A percentile compares a stretch with the other conserved stretches of the same genome.
These are phyloP conservation scores for Neolamprologus ventralis DNA, from an alignment of 2,113 vertebrate genomes.

Conservation along the genomic window DNA sequence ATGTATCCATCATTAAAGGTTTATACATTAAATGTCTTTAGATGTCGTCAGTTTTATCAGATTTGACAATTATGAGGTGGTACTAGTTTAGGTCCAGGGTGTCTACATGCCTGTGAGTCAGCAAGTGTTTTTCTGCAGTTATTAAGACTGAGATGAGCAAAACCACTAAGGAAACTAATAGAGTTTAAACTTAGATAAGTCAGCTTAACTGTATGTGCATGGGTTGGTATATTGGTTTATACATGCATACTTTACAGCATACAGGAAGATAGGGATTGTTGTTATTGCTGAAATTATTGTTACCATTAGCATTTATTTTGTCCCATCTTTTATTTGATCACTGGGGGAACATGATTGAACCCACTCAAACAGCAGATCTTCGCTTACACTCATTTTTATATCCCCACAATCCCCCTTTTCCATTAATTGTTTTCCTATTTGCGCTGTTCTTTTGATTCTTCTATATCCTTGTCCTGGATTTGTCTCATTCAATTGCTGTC, in stretches of 20 bases:
- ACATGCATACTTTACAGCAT: background rate
- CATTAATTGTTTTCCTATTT: background rate
- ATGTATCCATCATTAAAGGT: background rate
- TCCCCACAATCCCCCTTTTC: background rate
- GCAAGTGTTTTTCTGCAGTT: background rate
- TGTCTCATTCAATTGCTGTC: background rate
- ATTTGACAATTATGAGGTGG: background rate
- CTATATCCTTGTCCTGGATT: background rate
- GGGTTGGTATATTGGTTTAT: background rate
- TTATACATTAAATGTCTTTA: background rate
- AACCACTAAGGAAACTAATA: background rate
- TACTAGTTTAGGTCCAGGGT: background rate
- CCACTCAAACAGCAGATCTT: background rate
- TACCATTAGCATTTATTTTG: background rate
- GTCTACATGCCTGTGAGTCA: background rate
- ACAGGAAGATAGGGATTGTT: background rate
- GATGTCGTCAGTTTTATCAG: background rate
- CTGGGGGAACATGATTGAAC: background rate
- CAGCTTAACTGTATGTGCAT: background rate
- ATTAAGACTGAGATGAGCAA: background rate
- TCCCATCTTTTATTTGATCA: background rate
- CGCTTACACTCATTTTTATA: background rate
- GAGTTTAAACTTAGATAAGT: background rate
- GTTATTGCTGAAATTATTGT: background rate
- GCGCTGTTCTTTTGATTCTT: background rate